Percentiles rank a stretch among this genome's conserved stretches.
phyloP scores from a whole-genome alignment of 1,140 invertebrate species.

The Drosophila tani region DNA sequence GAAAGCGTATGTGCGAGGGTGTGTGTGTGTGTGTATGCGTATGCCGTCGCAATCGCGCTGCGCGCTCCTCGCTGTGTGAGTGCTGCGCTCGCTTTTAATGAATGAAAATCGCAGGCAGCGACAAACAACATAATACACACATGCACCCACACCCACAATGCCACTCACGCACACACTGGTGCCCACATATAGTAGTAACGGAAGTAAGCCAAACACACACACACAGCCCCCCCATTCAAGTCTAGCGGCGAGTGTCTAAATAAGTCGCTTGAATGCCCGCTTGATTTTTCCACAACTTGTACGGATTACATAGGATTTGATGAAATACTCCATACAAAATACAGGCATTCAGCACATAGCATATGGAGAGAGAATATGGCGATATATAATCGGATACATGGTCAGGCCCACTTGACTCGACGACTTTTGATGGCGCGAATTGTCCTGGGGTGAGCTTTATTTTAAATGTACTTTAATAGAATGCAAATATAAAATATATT shows the following conservation, averaged over 20 bases:
- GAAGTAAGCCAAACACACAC: conserved; percentile 65
- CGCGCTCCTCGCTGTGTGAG: conserved; percentile 22
- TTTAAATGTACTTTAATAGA: not conserved
- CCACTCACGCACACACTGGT: conserved; percentile 19
- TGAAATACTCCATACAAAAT: conserved; percentile 7
- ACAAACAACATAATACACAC: conserved; percentile 64
- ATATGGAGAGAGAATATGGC: conserved; percentile 7
- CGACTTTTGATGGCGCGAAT: not conserved
- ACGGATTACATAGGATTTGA: conserved; percentile 72
- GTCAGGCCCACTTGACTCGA: not conserved
- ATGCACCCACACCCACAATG: conserved; percentile 32
- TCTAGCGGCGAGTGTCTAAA: conserved; percentile 55
- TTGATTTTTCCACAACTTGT: conserved; percentile 67
- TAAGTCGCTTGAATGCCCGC: conserved; percentile 68
- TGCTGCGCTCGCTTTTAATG: conserved; percentile 71
- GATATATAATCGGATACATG: conserved; percentile 5
- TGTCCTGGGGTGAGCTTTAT: too few species aligned
- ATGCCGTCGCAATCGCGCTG: conserved; percentile 41
- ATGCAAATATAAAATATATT: not conserved
- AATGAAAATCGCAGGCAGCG: conserved; percentile 76
- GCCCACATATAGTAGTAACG: conserved; percentile 62
- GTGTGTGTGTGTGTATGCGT: conserved; percentile 51
- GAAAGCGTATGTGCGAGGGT: conserved; percentile 60
- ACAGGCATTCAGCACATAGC: conserved; percentile 9
- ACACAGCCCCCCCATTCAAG: conserved; percentile 39